Percentiles rank a stretch among this genome's conserved stretches.
phyloP scores from a whole-genome alignment of 2,888 invertebrate species.

The Drosophila antonietae region DNA sequence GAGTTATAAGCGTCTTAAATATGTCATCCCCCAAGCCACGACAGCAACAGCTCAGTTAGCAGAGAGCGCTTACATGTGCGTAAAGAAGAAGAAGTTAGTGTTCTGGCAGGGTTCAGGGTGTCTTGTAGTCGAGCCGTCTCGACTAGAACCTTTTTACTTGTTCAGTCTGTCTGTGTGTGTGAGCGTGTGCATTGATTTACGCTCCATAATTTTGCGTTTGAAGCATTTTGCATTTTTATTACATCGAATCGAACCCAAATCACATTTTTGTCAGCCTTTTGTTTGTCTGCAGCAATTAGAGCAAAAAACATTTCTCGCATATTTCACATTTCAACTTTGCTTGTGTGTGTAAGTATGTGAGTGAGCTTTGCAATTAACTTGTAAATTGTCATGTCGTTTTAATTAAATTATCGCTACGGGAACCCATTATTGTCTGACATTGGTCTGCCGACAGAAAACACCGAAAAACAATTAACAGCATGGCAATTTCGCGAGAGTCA shows the following conservation, averaged over 20 bases:
- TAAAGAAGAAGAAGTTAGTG: too few species aligned
- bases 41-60: too few species aligned
- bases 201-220: slow-evolving; percentile 45
- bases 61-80: too few species aligned
- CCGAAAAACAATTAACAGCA: not conserved
- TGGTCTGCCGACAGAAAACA: slow-evolving; percentile 8
- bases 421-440: slow-evolving; percentile 20
- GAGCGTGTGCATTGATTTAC: slow-evolving; percentile 33
- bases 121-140: too few species aligned
- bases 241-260: slow-evolving; percentile 9
- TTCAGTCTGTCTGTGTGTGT: too few species aligned
- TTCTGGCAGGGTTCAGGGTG: too few species aligned
- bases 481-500: not conserved
- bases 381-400: slow-evolving; percentile 58
- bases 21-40: too few species aligned
- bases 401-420: slow-evolving; percentile 58
- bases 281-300: slow-evolving; percentile 23
- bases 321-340: not conserved
- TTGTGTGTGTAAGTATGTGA: slow-evolving; percentile 4
- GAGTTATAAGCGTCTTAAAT: too few species aligned
- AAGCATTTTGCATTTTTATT: slow-evolving; percentile 46
- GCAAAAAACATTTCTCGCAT: slow-evolving; percentile 26
- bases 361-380: slow-evolving; percentile 50
- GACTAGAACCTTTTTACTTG: too few species aligned
- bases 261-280: slow-evolving; percentile 7